Evolutionary conservation across 2,888 invertebrate species (phyloP).

Genomic region (Drosophila macrospina): DNA sequence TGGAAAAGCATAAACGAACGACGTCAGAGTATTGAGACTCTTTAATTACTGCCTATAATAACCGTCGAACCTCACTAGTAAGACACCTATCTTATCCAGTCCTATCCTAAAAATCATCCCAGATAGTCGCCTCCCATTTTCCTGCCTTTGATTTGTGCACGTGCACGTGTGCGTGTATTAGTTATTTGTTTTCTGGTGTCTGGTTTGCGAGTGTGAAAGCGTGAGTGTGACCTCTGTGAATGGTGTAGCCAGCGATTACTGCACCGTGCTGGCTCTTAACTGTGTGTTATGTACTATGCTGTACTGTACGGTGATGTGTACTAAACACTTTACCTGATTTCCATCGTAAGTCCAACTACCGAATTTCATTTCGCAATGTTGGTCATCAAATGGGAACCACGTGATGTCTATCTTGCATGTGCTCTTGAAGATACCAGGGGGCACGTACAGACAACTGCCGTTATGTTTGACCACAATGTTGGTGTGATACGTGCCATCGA

Average conservation of each 20-base stretch:
- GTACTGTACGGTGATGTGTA: constrained; percentile 48
- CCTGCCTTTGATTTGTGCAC: constrained; percentile 33
- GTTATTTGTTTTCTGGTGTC: constrained; percentile 1
- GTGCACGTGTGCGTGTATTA: constrained; percentile 49
- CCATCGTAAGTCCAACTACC: constrained; percentile 99
- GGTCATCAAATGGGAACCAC: constrained; percentile 99
- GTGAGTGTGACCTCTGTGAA: constrained; percentile 42
- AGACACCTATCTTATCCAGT: constrained; percentile 1
- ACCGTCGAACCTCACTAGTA: constrained; percentile 23
- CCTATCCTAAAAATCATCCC: constrained; percentile 10
- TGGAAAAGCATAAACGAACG: constrained; percentile 62
- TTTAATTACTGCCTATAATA: neutral
- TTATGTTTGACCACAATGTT: constrained; percentile 99
- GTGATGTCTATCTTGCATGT: constrained; percentile 99
- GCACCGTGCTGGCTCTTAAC: constrained; percentile 43
- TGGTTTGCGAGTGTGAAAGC: constrained; percentile 40
- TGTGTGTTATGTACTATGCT: constrained; percentile 33
- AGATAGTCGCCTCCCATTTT: constrained; percentile 24
- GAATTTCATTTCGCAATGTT: constrained; percentile 99
- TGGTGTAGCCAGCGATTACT: constrained; percentile 33
- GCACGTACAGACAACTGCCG: constrained; percentile 99
- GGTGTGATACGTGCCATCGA: constrained; percentile 99
- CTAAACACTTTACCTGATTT: constrained; percentile 91
- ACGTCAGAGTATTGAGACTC: constrained; percentile 24
- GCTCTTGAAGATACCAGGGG: constrained; percentile 99